phyloP scores from a whole-genome alignment of 2,888 invertebrate species.

The Ophion obscuratus region DNA sequence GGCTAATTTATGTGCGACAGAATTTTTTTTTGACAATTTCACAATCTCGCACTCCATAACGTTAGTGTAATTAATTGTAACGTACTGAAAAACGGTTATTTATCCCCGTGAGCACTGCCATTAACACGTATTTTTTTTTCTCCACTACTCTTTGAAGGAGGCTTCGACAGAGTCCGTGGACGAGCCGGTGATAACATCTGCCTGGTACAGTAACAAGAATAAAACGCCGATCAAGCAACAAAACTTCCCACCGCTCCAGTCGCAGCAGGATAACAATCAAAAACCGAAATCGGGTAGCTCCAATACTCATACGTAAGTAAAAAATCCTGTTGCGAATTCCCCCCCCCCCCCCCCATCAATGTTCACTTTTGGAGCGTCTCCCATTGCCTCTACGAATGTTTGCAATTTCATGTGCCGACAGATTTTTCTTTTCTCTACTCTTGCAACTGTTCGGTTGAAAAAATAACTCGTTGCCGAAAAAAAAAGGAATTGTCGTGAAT shows the following conservation, averaged over 20 bases:
- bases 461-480: no score
- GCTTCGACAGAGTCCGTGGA: constrained; percentile 72
- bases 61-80: no score
- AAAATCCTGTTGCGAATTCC: neutral
- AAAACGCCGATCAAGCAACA: constrained; percentile 78
- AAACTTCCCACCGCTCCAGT: constrained; percentile 81
- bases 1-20: no score
- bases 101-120: no score
- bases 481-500: no score
- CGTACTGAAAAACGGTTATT: no score
- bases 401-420: neutral
- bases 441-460: no score
- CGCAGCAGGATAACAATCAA: constrained; percentile 76
- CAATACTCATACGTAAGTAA: constrained; percentile 73
- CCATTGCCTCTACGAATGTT: neutral
- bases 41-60: no score
- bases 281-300: constrained; percentile 73
- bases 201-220: constrained; percentile 83
- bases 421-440: no score
- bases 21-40: no score
- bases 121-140: no score
- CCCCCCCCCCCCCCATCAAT: neutral
- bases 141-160: constrained; percentile 69
- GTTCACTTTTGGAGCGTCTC: no score
- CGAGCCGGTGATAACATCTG: constrained; percentile 82